Evolutionary conservation across 2,113 vertebrate species (phyloP), one percentile per base, ranked within the genome.

Genomic region (Elgaria multicarinata): DNA sequence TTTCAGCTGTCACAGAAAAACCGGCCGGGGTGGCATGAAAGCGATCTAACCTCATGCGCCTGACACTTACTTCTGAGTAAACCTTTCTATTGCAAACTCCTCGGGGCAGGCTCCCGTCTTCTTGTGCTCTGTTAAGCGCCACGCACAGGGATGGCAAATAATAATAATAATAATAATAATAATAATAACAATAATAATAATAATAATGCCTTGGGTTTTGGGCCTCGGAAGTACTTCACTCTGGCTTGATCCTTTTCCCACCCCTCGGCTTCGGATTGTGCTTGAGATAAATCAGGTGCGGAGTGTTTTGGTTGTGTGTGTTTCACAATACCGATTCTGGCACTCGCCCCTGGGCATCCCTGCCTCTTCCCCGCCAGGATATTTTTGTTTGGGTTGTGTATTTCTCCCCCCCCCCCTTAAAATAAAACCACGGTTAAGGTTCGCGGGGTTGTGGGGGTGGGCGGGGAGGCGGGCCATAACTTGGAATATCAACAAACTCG

Each of bases 401-500:
- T n/a, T n/a, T n/a, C n/a, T n/a, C n/a, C n/a, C n/a, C n/a, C n/a
- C n/a, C n/a, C n/a, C n/a, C n/a, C n/a, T n/a, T n/a, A 79, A 53
- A 58, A 18, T 3, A 58, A 58, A 58, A 58, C 13, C 55, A 46
- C 78, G 33, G 33, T 10, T 9, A 58, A 36, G 22, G 31, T 58
- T 55, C 2, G 6, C 58, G 3, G 6, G 13, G n/a, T n/a, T n/a
- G n/a, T n/a, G n/a, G n/a, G n/a, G n/a, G n/a, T n/a, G n/a, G n/a
- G n/a, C n/a, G n/a, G n/a, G n/a, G n/a, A n/a, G 22, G 75, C 8
- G 75, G 2, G 74, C 8, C 93, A 92, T 77, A 95, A 92, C 93
- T 86, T 74, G 90, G 79, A 93, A 93, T 91, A 91, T 89, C 93
- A 71, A 91, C 86, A 24, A 89, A 94, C 84, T 90, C 90, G 83